Base-by-base conservation (phyloP, 64 coral and sea anemone genomes). In the Montipora foliosa region DNA sequence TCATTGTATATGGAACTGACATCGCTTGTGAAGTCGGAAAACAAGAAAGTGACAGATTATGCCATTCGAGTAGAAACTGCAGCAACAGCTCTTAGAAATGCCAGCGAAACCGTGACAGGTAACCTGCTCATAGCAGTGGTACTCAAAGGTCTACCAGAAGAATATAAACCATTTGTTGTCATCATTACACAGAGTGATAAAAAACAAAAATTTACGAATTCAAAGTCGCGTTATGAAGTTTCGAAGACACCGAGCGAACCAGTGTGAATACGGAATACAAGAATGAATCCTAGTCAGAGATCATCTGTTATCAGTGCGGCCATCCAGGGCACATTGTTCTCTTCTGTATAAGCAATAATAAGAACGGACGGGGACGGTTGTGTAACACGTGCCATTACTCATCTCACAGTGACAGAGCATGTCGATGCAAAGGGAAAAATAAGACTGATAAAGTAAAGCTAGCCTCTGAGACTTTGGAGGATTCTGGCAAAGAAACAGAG, bases 311-410 rank as follows among this genome's bases (percentile, higher is more conserved):
- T 57, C 52, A 57, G 52, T 57, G 52, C 52, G 52, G 52, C 52
- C 52, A 7, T 25, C 88, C 76, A 71, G 89, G 89, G 37, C 89
- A 91, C 57, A 69, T 91, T 11, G 78, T 76, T 82, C 77, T 58
- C 19, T 62, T 67, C 64, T 91, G 77, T 73, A 29, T 6, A 5
- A 74, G 76, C 22, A 67, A 67, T 9, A 77, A 67, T 21, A 91
- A 79, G 58, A 67, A 47, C 9, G 44, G 76, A 21, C 29, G 59
- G 25, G 89, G 48, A 55, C 59, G 17, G 22, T 91, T 57, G 89
- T 89, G 71, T 70, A 89, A 62, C 75, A 76, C 0, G 20, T 89
- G 71, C 10, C 87, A 62, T 58, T 51, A 57, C 75, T 75, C 87
- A 12, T 47, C 87, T 15, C 71, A 89, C 55, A 89, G 75, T 89